Percentiles rank a stretch among this genome's conserved stretches.
Evolutionary conservation across 2,113 vertebrate species (phyloP).

Genomic region (Tragelaphus strepsiceros): DNA sequence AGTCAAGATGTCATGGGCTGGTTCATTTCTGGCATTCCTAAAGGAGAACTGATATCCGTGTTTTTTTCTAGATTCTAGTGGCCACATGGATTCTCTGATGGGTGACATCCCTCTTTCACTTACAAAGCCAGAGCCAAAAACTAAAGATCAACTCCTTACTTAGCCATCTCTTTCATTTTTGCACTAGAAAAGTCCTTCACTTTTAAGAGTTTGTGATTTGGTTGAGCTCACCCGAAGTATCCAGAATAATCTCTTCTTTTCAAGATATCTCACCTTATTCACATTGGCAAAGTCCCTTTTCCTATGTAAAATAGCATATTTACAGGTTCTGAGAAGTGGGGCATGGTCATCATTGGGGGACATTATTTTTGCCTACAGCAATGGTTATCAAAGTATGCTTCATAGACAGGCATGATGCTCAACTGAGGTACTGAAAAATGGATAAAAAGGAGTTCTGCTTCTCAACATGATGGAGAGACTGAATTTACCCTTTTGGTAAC

Average conservation of each 20-base stretch:
- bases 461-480: not conserved
- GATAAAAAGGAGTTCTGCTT: not conserved
- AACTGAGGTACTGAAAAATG: not conserved
- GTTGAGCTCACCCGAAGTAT: not conserved
- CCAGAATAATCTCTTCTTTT: not conserved
- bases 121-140: not conserved
- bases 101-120: not conserved
- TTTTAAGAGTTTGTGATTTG: not conserved
- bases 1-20: not conserved
- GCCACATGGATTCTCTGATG: not conserved
- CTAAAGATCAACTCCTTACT: not conserved
- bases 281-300: not conserved
- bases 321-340: not conserved
- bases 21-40: not conserved
- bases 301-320: not conserved
- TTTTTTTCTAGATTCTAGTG: not conserved
- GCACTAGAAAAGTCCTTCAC: not conserved
- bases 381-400: not conserved
- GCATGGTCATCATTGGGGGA: no score
- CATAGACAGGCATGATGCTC: not conserved
- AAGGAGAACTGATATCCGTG: not conserved
- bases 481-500: not conserved
- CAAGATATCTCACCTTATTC: not conserved
- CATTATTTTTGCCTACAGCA: not conserved
- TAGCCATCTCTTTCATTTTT: not conserved